Evolutionary conservation across 2,113 vertebrate genomes (phyloP).

Genomic region (Acinonyx jubatus): DNA sequence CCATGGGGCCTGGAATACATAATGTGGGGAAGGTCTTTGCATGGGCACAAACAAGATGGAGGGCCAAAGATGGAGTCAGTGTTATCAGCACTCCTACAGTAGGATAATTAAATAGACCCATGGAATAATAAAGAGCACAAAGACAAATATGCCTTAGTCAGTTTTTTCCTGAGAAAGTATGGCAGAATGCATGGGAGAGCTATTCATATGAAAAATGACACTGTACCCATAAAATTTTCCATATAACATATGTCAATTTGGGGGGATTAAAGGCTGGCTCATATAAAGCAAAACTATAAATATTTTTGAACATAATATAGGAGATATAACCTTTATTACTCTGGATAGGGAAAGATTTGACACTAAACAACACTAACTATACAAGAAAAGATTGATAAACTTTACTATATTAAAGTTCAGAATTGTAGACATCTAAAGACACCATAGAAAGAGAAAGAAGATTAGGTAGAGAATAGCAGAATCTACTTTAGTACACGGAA

Average conservation of each 20-base stretch:
- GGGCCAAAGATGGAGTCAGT: too few species aligned
- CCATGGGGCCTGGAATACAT: too few species aligned
- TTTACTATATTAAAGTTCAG: background rate
- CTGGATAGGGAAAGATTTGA: background rate
- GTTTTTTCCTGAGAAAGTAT: background rate
- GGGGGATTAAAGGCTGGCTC: background rate
- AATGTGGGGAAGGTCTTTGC: too few species aligned
- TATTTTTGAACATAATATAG: background rate
- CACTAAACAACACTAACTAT: background rate
- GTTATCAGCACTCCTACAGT: too few species aligned
- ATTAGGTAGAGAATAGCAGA: background rate
- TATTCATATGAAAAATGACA: background rate
- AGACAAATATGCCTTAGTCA: background rate
- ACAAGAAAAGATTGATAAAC: background rate
- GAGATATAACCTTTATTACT: background rate
- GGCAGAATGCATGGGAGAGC: background rate
- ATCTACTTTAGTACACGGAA: background rate
- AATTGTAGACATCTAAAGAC: background rate
- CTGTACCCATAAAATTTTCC: background rate
- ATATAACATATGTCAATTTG: background rate
- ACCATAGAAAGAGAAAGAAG: background rate
- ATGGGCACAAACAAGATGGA: too few species aligned
- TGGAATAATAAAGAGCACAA: background rate
- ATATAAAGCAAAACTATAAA: background rate
- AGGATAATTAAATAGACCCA: background rate